These are phyloP conservation scores for Miniopterus natalensis DNA, from an alignment of 2,113 vertebrate genomes.

Conservation along the genomic window DNA sequence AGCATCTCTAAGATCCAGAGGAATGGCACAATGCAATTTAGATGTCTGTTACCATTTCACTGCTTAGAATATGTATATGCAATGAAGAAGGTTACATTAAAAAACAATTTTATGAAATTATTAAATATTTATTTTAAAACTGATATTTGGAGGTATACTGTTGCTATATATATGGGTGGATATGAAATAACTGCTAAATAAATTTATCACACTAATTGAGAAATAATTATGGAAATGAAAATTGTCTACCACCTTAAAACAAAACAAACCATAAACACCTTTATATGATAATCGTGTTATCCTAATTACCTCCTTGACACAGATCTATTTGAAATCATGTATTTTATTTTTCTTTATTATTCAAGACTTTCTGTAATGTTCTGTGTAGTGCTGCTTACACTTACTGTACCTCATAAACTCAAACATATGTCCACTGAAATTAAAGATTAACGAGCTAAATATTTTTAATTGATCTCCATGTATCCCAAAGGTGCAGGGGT, in stretches of 20 bases:
- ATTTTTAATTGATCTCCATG: conserved; percentile 40
- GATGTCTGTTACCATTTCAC: conserved; percentile 12
- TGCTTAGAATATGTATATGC: not conserved
- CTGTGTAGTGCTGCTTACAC: not conserved
- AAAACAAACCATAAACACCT: not conserved
- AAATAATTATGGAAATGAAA: conserved; percentile 22
- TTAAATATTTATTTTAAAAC: conserved; percentile 27
- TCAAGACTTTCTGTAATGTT: conserved; percentile 23
- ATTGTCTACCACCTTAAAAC: conserved; percentile 32
- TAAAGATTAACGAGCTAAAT: conserved; percentile 5
- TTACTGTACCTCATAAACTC: not conserved
- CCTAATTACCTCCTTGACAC: conserved; percentile 23
- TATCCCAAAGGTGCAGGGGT: not conserved
- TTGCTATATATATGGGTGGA: not conserved
- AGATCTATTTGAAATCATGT: conserved; percentile 5
- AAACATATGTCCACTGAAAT: conserved; percentile 48
- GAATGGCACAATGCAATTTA: not conserved
- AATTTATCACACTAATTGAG: conserved; percentile 19
- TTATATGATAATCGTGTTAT: conserved; percentile 27
- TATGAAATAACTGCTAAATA: not conserved
- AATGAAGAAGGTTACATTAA: not conserved
- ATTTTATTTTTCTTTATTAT: conserved; percentile 28
- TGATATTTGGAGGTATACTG: not conserved
- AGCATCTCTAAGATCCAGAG: conserved; percentile 12
- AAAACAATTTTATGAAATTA: not conserved